These are phyloP conservation scores for Mactromeris polynyma DNA, from an alignment of 2,888 invertebrate species.

Conservation along the genomic window DNA sequence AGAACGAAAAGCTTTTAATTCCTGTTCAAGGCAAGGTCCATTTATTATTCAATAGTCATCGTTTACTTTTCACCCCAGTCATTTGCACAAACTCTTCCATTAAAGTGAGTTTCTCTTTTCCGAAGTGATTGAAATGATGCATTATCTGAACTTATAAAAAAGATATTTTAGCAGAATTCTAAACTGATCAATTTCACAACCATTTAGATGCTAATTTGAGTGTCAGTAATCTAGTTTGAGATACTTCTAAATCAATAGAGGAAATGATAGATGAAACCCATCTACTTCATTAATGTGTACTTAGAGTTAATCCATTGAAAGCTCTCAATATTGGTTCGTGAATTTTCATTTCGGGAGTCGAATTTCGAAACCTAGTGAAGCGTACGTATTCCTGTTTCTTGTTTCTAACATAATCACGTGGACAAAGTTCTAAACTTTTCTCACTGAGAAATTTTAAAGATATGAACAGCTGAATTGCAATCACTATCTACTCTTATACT, in stretches of 20 bases:
- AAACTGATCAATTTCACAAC: not conserved
- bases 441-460: not conserved
- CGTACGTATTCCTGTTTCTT: not conserved
- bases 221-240: not conserved
- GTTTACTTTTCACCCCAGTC: not conserved
- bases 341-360: not conserved
- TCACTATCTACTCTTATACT: not conserved
- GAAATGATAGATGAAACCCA: not conserved
- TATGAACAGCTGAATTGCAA: not conserved
- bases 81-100: not conserved
- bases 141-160: not conserved
- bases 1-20: not conserved
- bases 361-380: not conserved
- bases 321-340: not conserved
- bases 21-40: not conserved
- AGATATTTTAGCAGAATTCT: not conserved
- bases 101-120: not conserved
- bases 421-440: not conserved
- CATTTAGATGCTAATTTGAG: not conserved
- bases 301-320: not conserved
- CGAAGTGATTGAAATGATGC: not conserved
- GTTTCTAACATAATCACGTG: not conserved
- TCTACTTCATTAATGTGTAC: not conserved
- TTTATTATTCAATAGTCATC: not conserved
- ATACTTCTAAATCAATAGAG: not conserved